These are phyloP conservation scores for Theocolax elegans DNA, from an alignment of 1,140 invertebrate genomes.

Conservation along the genomic window DNA sequence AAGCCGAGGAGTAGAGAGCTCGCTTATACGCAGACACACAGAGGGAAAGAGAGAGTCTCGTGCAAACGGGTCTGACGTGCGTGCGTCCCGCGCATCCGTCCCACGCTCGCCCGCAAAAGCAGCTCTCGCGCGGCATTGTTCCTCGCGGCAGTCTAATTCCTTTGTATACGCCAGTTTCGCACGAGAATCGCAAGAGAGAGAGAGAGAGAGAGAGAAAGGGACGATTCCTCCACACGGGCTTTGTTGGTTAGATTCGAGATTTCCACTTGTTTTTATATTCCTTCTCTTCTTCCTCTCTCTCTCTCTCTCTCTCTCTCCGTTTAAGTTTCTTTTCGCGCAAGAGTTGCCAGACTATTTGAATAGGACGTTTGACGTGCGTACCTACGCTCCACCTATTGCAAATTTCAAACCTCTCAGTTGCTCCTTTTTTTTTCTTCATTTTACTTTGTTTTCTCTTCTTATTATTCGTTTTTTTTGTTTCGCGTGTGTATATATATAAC, in stretches of 20 bases:
- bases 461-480: too few relatives aligned
- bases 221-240: constrained; percentile 18
- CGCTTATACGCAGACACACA: too few relatives aligned
- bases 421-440: too few relatives aligned
- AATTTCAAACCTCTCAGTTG: too few relatives aligned
- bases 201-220: neutral
- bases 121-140: constrained; percentile 16
- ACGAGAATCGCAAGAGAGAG: constrained; percentile 1
- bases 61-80: constrained; percentile 12
- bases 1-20: too few relatives aligned
- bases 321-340: too few relatives aligned
- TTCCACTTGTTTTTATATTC: constrained; percentile 28
- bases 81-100: constrained; percentile 2
- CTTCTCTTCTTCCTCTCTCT: constrained; percentile 16
- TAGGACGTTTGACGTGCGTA: too few relatives aligned
- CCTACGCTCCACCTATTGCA: too few relatives aligned
- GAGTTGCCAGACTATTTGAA: too few relatives aligned
- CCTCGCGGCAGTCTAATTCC: constrained; percentile 35
- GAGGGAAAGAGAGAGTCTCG: neutral
- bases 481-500: too few relatives aligned
- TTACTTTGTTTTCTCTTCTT: too few relatives aligned
- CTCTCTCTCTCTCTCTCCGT: neutral
- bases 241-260: constrained; percentile 36
- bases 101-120: constrained; percentile 23
- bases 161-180: constrained; percentile 42